Evolutionary conservation across 37 sponge, comb jelly and placozoan species (phyloP).

Genomic region (Trichoplax adhaerens): DNA sequence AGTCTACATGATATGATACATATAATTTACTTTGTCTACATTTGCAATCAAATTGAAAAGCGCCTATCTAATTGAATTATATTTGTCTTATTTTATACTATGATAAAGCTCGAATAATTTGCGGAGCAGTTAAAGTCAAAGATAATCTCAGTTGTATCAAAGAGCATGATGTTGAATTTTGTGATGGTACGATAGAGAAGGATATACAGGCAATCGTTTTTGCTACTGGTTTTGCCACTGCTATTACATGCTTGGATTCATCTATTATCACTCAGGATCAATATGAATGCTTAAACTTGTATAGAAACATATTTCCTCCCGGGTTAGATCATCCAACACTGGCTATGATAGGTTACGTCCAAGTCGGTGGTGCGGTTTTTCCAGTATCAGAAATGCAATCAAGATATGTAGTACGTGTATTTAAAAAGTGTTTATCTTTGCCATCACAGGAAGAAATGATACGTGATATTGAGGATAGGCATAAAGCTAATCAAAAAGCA

Average conservation of each 20-base stretch:
- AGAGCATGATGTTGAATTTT: slow-evolving; percentile 1
- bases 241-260: not conserved
- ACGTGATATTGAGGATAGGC: no score
- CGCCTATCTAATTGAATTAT: no score
- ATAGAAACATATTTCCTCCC: not conserved
- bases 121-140: not conserved
- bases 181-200: not conserved
- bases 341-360: slow-evolving; percentile 1
- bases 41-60: no score
- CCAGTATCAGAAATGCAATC: slow-evolving; percentile 3
- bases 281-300: no score
- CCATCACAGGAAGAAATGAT: no score
- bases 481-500: no score
- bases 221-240: not conserved
- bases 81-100: no score
- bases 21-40: no score
- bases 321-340: not conserved
- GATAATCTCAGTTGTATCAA: not conserved
- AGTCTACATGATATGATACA: no score
- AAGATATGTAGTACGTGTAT: not conserved
- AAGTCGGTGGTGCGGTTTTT: not conserved
- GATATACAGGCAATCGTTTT: slow-evolving; percentile 2
- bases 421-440: no score
- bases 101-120: no score
- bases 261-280: not conserved